Percentiles rank a stretch among this genome's conserved stretches.
These are phyloP conservation scores for Protosalanx chinensis DNA, from an alignment of 2,797 vertebrate species.

Conservation along the genomic window DNA sequence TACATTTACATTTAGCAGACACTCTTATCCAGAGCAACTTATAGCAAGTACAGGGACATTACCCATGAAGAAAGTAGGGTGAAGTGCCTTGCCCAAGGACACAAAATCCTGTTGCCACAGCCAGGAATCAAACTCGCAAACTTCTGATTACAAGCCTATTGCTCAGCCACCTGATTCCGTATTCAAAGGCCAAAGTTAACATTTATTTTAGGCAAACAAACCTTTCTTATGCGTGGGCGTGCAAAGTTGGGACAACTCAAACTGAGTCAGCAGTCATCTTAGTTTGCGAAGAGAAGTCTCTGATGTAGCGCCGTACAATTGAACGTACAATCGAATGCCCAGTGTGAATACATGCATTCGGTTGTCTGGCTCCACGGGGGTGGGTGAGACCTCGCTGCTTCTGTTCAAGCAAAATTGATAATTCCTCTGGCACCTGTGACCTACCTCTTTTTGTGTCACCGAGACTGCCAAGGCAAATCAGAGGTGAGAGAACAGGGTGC, in stretches of 20 bases:
- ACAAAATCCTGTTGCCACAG: too few relatives aligned
- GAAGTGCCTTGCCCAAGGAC: too few relatives aligned
- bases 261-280: conserved; percentile 69
- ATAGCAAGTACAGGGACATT: too few relatives aligned
- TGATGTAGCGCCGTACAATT: conserved; percentile 28
- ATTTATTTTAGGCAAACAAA: conserved; percentile 63
- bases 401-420: conserved; percentile 52
- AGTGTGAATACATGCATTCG: conserved; percentile 43
- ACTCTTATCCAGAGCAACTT: too few relatives aligned
- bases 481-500: conserved; percentile 48
- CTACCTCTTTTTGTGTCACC: conserved; percentile 55
- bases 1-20: too few relatives aligned
- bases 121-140: too few relatives aligned
- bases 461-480: conserved; percentile 62
- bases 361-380: conserved; percentile 33
- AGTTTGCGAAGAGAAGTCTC: conserved; percentile 51
- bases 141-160: too few relatives aligned
- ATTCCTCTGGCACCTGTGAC: conserved; percentile 74
- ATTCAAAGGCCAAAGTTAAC: conserved; percentile 45
- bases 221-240: conserved; percentile 57
- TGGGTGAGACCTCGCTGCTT: conserved; percentile 61
- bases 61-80: too few relatives aligned
- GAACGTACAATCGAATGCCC: conserved; percentile 42
- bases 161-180: too few relatives aligned
- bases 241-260: conserved; percentile 70